phyloP scores from a whole-genome alignment of 2,888 invertebrate species.

The Griposia aprilina region DNA sequence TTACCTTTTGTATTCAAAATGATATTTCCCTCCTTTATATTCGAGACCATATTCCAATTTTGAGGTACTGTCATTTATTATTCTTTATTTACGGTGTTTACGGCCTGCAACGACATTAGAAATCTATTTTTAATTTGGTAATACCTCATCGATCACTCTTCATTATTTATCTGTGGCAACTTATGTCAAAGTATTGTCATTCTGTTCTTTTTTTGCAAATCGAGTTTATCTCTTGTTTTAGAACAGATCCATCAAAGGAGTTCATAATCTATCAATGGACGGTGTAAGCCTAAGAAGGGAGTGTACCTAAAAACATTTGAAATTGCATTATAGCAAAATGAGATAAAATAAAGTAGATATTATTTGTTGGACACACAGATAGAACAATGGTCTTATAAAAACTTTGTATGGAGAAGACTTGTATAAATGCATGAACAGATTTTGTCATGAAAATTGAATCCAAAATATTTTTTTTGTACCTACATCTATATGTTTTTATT shows the following conservation, averaged over 20 bases:
- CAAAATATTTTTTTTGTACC: too few species aligned
- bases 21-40: slow-evolving; percentile 44
- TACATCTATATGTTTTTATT: neutral
- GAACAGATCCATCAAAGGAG: slow-evolving; percentile 27
- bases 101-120: slow-evolving; percentile 4
- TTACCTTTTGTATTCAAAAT: slow-evolving; percentile 58
- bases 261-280: slow-evolving; percentile 9
- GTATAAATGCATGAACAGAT: neutral
- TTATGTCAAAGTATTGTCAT: slow-evolving; percentile 1
- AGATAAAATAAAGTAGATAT: neutral
- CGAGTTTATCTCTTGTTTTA: neutral
- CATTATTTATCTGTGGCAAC: slow-evolving; percentile 40
- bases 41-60: slow-evolving; percentile 45
- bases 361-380: neutral
- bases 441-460: neutral
- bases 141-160: slow-evolving; percentile 38
- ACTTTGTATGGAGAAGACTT: neutral
- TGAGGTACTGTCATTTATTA: slow-evolving; percentile 44
- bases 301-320: slow-evolving; percentile 5
- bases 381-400: neutral
- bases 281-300: neutral
- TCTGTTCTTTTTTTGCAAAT: neutral
- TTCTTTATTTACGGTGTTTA: slow-evolving; percentile 19
- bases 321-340: neutral
- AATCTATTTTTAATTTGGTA: slow-evolving; percentile 28